A percentile compares a stretch with the other conserved stretches of the same genome.
Evolutionary conservation across 2,888 invertebrate genomes (phyloP).

Genomic region (Clivina fossor): DNA sequence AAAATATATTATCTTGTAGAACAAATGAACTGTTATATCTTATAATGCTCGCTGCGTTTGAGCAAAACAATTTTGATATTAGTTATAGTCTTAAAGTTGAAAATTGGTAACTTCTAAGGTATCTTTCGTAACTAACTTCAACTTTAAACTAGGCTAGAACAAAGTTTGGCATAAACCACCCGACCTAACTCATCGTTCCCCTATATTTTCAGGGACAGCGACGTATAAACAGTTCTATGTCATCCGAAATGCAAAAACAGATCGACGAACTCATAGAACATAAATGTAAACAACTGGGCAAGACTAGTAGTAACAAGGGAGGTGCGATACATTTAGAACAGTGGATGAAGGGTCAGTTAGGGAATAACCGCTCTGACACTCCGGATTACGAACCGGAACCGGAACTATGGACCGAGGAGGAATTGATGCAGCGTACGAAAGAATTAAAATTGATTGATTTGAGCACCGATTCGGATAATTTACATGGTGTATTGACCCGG

Average conservation of each 20-base stretch:
- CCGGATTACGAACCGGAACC: conserved; percentile 58
- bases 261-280: conserved; percentile 64
- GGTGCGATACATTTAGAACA: conserved; percentile 74
- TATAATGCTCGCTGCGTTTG: no score
- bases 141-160: no score
- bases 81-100: no score
- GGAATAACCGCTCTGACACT: conserved; percentile 50
- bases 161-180: no score
- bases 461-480: conserved; percentile 42
- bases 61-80: no score
- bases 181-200: no score
- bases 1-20: no score
- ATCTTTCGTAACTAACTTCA: no score
- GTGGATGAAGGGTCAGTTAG: conserved; percentile 79
- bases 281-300: conserved; percentile 64
- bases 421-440: conserved; percentile 68
- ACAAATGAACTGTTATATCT: no score
- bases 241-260: conserved; percentile 53
- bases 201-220: conserved; percentile 51
- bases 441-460: conserved; percentile 65
- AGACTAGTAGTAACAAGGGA: conserved; percentile 66
- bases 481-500: no score
- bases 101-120: no score
- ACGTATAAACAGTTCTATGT: conserved; percentile 47
- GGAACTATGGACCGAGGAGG: conserved; percentile 74